Evolutionary conservation across 2,113 vertebrate species (phyloP).

Genomic region (Promerops cafer): DNA sequence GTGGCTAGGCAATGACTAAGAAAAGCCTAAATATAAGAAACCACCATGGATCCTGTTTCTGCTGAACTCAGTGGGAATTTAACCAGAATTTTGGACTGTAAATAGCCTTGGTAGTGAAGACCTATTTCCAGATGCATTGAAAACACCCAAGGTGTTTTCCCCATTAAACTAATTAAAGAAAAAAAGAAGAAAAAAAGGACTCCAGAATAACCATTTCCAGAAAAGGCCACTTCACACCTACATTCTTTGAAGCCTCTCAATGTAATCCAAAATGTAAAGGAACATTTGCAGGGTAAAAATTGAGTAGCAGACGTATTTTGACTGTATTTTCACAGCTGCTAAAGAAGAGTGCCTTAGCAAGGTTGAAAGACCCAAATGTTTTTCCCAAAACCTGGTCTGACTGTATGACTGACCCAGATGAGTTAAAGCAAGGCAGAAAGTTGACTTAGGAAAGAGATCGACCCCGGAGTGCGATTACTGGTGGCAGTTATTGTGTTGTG

Average conservation of each 20-base stretch:
- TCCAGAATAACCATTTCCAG: neutral
- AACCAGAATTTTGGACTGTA: neutral
- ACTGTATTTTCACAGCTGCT: neutral
- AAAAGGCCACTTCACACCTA: neutral
- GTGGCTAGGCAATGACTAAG: constrained; percentile 22
- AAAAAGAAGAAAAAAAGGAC: neutral
- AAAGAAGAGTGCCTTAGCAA: neutral
- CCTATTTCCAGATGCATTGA: neutral
- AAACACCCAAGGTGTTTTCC: neutral
- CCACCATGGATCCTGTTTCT: neutral
- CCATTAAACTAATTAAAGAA: neutral
- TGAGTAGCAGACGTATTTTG: neutral
- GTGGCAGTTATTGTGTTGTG: neutral
- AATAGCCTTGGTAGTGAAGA: neutral
- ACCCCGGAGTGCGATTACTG: neutral
- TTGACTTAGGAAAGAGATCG: neutral
- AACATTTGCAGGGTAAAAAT: neutral
- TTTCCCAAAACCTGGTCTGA: neutral
- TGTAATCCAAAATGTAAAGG: neutral
- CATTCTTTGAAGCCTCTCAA: neutral
- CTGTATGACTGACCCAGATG: neutral
- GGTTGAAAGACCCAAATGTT: neutral
- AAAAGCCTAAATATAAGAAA: neutral
- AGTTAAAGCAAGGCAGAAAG: neutral
- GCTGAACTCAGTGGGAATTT: constrained; percentile 40